Base-by-base conservation (phyloP, 2,888 invertebrate genomes). In the Lasioglossum morio region DNA sequence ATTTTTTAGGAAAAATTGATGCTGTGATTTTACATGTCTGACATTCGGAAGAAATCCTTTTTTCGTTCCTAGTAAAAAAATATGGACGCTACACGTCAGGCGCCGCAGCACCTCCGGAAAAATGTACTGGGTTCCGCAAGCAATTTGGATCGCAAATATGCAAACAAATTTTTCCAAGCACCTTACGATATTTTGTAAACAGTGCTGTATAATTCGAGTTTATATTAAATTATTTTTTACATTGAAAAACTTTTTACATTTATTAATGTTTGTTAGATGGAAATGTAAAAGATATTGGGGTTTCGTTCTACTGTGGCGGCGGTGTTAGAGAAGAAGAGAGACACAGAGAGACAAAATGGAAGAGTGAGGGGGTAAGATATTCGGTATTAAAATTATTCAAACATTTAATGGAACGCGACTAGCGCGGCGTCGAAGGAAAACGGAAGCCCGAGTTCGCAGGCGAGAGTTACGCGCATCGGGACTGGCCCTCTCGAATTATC, bases 401-500 rank as follows among this genome's bases (percentile, higher is more conserved):
- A 72, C 84, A 74, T 34, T 76, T 84, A 78, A 86, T 82, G 83
- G 77, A 82, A 88, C 80, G 85, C 82, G 84, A 87, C 48, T 81
- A 40, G 60, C 63, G 63, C 63, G 63, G 63, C 78, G 76, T 82
- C 73, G 88, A 84, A 86, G 81, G 79, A 79, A 79, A 88, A 82
- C 81, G 85, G 82, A 86, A 87, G 86, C 78, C 69, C 84, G 79
- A 83, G 86, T 81, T 86, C 87, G 85, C n/a, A 89, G 90, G 88
- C 89, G 90, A 92, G 91, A 92, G 92, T 92, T 91, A 91, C 87
- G 91, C 89, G 90, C 88, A 92, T 92, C 90, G 87, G 87, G 89
- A 91, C 92, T 91, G 89, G 88, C 86, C 89, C 90, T 87, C 90
- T 92, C 92, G 92, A 94, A 94, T 94, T 94, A 94, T 94, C 93